phyloP scores from a whole-genome alignment of 2,797 vertebrate genomes.

The Rhinichthys osculus region DNA sequence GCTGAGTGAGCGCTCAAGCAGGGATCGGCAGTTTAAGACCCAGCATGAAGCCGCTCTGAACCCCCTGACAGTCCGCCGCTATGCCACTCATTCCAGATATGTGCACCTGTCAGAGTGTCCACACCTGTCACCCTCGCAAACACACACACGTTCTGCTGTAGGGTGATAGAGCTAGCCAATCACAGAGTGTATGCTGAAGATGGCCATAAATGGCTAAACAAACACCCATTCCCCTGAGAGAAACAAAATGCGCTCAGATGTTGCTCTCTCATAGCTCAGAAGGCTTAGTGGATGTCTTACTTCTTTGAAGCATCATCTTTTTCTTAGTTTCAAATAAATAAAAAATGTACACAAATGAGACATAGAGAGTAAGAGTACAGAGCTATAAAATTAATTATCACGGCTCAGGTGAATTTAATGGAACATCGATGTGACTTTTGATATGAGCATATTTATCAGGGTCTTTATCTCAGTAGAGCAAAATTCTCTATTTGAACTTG shows the following conservation, averaged over 20 bases:
- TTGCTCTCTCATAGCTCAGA: not conserved
- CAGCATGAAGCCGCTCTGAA: slow-evolving; percentile 71
- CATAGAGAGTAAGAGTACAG: not conserved
- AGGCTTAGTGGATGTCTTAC: not conserved
- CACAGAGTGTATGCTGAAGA: slow-evolving; percentile 37
- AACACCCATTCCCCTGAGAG: not conserved
- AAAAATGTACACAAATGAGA: not conserved
- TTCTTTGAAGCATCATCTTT: not conserved
- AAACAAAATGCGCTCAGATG: not conserved
- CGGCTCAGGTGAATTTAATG: not conserved
- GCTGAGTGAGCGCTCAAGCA: slow-evolving; percentile 66
- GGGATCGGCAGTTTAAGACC: slow-evolving; percentile 78
- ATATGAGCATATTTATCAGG: not conserved
- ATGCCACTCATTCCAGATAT: slow-evolving; percentile 82
- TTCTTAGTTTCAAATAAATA: not conserved
- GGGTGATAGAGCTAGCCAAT: slow-evolving; percentile 49
- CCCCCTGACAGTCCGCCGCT: slow-evolving; percentile 66
- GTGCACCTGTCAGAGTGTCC: slow-evolving; percentile 81
- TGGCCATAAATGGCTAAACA: slow-evolving; percentile 57
- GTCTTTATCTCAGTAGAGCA: not conserved
- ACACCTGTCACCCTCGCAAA: slow-evolving; percentile 57
- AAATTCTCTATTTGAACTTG: not conserved
- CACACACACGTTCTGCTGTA: slow-evolving; percentile 5
- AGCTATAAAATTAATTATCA: not conserved
- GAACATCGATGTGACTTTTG: not conserved